Base-by-base conservation (phyloP, 1,140 invertebrate species). In the Trachymyrmex septentrionalis region DNA sequence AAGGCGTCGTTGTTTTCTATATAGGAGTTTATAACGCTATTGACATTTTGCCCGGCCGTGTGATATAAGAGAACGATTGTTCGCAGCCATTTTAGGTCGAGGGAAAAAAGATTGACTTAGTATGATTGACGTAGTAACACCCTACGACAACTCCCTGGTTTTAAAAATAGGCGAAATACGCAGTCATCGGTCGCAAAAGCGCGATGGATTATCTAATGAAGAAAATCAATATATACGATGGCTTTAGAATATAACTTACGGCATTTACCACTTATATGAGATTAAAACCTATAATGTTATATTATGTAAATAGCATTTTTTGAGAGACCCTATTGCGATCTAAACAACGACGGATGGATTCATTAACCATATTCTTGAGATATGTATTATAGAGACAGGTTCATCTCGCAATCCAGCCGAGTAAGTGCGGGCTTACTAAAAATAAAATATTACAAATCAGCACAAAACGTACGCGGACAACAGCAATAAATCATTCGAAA, bases 371-470 rank as follows among this genome's bases (percentile, higher is more conserved):
- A 19, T 53, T 78, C 44, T 9, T 64, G 14, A 53, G 57, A 27
- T 38, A 34, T 7, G 30, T 34, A 19, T 55, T 57, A 21, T 53
- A 21, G 4, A 16, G 34, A 82, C 12, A 3, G 38, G 16, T 81
- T 44, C 59, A 57, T 81, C 64, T 61, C 55, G 53, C 24, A 24
- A 53, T 82, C 66, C 66, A 57, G 21, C 24, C 53, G 67, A 48
- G 10, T 12, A 30, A 82, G 38, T 44, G 55, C 38, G 16, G 50
- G 75, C 55, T 34, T 34, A 34, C 34, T n/a, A 84, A 84, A 84
- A 75, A 84, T 84, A 82, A 82, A 61, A 75, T 75, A 19, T 50
- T n/a, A 14, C 50, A 24, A 19, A 72, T 72, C 30, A 19, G 24
- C 63, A 10, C 9, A 48, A 61, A 73, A 19, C 14, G 14, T 12